phyloP scores from a whole-genome alignment of 2,797 vertebrate genomes.

The Cercopithecus hamlyni region DNA sequence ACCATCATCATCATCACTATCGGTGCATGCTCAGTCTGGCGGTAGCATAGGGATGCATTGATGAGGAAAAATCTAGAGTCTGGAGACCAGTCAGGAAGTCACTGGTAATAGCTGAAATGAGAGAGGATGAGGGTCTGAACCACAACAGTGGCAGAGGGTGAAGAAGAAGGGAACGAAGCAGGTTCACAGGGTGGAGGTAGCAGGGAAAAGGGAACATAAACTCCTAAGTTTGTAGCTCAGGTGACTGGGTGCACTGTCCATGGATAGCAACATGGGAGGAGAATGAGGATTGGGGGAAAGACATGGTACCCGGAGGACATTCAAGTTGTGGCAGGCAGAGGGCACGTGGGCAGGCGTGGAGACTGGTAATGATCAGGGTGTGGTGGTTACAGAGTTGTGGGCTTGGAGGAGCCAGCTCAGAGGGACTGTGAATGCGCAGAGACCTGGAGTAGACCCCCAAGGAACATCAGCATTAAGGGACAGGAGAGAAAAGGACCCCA shows the following conservation, averaged over 20 bases:
- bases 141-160: too few relatives aligned
- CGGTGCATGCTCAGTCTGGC: background rate
- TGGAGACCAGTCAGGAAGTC: background rate
- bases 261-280: background rate
- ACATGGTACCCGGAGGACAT: background rate
- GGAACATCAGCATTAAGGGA: background rate
- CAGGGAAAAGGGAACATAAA: too few relatives aligned
- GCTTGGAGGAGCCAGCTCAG: background rate
- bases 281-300: background rate
- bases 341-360: background rate
- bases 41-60: background rate
- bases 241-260: background rate
- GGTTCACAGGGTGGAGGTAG: accelerated
- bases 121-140: background rate
- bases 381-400: background rate
- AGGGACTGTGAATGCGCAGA: background rate
- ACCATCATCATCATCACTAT: background rate
- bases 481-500: background rate
- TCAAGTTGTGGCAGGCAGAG: background rate
- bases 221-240: background rate
- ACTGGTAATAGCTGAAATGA: background rate
- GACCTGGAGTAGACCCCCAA: background rate
- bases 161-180: background rate
- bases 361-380: background rate
- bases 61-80: background rate